phyloP scores from a whole-genome alignment of 2,888 invertebrate genomes.

The Diarsia rubi region DNA sequence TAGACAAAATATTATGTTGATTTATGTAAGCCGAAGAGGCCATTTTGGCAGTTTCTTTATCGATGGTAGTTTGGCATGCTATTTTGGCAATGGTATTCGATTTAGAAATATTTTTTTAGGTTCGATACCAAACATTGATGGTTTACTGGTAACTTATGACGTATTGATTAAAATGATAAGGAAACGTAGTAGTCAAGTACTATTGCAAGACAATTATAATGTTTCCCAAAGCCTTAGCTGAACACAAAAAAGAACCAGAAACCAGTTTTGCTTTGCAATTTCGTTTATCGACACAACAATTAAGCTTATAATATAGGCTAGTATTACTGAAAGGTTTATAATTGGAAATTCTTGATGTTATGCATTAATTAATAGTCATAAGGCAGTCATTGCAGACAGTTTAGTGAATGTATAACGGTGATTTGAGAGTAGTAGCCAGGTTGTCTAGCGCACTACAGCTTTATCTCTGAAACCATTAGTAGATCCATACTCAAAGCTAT shows the following conservation, averaged over 20 bases:
- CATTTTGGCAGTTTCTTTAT: constrained; percentile 12
- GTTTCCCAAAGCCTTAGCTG: not conserved
- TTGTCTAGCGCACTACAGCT: constrained; percentile 20
- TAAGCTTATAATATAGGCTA: not conserved
- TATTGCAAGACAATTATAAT: not conserved
- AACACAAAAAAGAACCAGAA: not conserved
- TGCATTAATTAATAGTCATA: not conserved
- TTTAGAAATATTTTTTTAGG: not conserved
- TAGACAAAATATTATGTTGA: constrained; percentile 15
- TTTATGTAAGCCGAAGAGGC: constrained; percentile 20
- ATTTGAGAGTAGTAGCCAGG: not conserved
- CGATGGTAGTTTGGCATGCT: constrained; percentile 30
- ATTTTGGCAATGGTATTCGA: constrained; percentile 13
- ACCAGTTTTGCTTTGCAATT: not conserved
- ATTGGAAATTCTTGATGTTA: not conserved
- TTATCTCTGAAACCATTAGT: constrained; percentile 29
- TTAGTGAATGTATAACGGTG: not conserved
- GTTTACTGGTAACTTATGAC: not conserved
- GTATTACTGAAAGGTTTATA: too few relatives aligned
- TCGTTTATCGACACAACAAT: not conserved
- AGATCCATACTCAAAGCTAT: constrained; percentile 18
- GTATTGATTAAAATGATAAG: not conserved
- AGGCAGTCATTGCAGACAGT: not conserved
- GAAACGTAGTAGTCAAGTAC: not conserved
- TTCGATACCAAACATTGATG: not conserved